Evolutionary conservation across 1,140 invertebrate species (phyloP).

Genomic region (Plodia interpunctella): DNA sequence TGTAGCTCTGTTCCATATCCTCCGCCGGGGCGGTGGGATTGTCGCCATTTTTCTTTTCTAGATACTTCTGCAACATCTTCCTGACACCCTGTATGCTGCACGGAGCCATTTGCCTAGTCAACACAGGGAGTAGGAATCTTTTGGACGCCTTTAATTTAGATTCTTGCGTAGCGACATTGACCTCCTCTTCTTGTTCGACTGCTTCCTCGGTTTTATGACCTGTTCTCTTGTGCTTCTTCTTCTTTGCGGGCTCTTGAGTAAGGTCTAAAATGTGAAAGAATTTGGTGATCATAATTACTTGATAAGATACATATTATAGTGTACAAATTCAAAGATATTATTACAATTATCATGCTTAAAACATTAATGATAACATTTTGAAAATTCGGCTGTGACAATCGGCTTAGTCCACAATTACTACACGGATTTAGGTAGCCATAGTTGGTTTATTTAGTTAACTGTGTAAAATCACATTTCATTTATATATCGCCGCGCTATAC

Average conservation of each 20-base stretch:
- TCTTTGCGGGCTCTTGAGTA: constrained; percentile 27
- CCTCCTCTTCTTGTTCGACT: constrained; percentile 13
- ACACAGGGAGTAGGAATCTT: constrained; percentile 40
- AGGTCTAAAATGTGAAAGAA: constrained; percentile 16
- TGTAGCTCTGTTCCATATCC: constrained; percentile 14
- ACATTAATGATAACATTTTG: too few relatives aligned
- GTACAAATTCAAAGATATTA: too few relatives aligned
- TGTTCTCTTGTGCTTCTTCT: constrained; percentile 19
- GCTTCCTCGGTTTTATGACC: constrained; percentile 15
- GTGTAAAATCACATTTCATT: too few relatives aligned
- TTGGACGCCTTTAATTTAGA: constrained; percentile 27
- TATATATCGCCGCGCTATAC: too few relatives aligned
- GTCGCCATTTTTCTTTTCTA: constrained; percentile 14
- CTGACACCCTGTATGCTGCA: constrained; percentile 21
- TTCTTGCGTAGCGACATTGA: constrained; percentile 14
- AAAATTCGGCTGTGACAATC: too few relatives aligned
- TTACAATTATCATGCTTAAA: too few relatives aligned
- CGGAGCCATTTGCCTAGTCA: constrained; percentile 23
- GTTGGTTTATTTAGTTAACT: too few relatives aligned
- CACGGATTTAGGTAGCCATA: too few relatives aligned
- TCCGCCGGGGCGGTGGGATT: background rate
- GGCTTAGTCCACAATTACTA: too few relatives aligned
- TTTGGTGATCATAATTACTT: background rate
- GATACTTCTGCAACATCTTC: constrained; percentile 27
- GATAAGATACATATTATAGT: too few relatives aligned